phyloP scores from a whole-genome alignment of 2,797 vertebrate species.

The Chiloscyllium punctatum region DNA sequence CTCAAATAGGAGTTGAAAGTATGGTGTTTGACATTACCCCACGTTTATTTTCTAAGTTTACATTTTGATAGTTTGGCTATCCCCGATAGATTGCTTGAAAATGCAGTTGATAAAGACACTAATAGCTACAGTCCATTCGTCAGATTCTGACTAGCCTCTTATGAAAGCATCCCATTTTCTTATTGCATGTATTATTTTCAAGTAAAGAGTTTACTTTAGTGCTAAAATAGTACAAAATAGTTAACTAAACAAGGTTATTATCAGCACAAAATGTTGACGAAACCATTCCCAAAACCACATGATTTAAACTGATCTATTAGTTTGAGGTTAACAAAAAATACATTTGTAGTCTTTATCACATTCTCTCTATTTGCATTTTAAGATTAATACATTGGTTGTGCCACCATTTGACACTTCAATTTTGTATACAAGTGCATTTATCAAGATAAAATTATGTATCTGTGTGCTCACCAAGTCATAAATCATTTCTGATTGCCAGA shows the following conservation, averaged over 20 bases:
- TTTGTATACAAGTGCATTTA: constrained; percentile 12
- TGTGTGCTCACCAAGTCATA: neutral
- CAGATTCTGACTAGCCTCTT: neutral
- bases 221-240: neutral
- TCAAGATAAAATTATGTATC: neutral
- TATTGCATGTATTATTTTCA: neutral
- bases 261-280: neutral
- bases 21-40: neutral
- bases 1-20: neutral
- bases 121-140: neutral
- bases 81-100: neutral
- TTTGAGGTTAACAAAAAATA: neutral
- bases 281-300: neutral
- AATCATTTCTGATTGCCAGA: neutral
- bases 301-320: neutral
- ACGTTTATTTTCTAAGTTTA: neutral
- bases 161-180: neutral
- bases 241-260: neutral
- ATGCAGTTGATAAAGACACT: too few relatives aligned
- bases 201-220: neutral
- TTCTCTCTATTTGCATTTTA: constrained; percentile 2
- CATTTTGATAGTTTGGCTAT: neutral
- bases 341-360: neutral
- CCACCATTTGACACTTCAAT: neutral
- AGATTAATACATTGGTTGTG: constrained; percentile 4